A percentile compares a stretch with the other conserved stretches of the same genome.
These are phyloP conservation scores for Eonycteris spelaea DNA, from an alignment of 2,113 vertebrate species.

Conservation along the genomic window DNA sequence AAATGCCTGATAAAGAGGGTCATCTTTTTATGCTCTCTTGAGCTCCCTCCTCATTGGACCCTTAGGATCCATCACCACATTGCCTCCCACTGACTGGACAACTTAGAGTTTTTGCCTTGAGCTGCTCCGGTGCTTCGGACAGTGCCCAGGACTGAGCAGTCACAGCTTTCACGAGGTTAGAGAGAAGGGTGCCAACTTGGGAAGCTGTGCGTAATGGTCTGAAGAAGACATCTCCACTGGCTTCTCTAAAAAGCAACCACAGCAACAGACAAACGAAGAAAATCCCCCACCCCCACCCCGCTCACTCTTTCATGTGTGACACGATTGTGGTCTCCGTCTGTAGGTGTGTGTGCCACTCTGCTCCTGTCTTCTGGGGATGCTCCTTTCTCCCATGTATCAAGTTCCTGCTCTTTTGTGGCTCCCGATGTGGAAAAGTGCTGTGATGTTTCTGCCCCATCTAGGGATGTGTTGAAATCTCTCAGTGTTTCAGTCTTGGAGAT, in stretches of 20 bases:
- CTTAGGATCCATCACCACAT: neutral
- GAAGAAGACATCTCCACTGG: conserved; percentile 25
- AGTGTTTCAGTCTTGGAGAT: conserved; percentile 48
- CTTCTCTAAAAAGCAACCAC: conserved; percentile 47
- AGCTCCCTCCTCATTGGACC: neutral
- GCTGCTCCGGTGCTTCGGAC: neutral
- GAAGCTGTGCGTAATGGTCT: conserved; percentile 59
- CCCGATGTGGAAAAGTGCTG: conserved; percentile 41
- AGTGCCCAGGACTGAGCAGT: neutral
- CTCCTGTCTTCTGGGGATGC: conserved; percentile 48
- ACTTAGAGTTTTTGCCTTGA: neutral
- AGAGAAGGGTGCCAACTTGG: conserved; percentile 55
- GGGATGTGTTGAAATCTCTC: conserved; percentile 15
- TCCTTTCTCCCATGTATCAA: conserved; percentile 61
- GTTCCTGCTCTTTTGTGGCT: conserved; percentile 40
- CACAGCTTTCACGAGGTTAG: neutral
- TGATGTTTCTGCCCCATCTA: neutral
- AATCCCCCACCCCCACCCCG: fast-evolving
- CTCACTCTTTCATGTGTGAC: neutral
- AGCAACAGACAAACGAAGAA: conserved; percentile 30
- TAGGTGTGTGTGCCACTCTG: conserved; percentile 59
- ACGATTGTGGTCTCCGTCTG: conserved; percentile 52
- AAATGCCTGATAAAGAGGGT: neutral
- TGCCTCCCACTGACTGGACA: neutral
- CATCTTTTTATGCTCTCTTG: neutral